phyloP scores from a whole-genome alignment of 2,113 vertebrate genomes.

The Prinia subflava region DNA sequence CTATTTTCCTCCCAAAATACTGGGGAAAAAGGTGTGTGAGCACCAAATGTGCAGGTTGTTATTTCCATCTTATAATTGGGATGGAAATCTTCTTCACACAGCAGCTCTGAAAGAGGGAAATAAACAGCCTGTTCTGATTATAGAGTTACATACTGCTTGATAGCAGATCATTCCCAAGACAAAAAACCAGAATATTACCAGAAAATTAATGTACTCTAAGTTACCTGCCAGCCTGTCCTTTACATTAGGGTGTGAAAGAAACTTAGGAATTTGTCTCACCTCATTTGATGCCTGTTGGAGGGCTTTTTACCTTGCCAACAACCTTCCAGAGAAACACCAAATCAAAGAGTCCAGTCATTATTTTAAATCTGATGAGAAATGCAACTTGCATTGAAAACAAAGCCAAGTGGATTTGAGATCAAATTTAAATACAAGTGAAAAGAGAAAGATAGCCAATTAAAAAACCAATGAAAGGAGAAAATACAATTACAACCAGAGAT shows the following conservation, averaged over 20 bases:
- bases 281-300: neutral
- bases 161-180: slow-evolving; percentile 1
- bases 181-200: neutral
- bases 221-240: neutral
- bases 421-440: neutral
- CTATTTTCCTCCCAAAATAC: slow-evolving; percentile 35
- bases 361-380: neutral
- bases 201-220: neutral
- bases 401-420: neutral
- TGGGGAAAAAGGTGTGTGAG: neutral
- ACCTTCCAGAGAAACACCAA: neutral
- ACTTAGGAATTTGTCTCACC: neutral
- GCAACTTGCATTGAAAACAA: neutral
- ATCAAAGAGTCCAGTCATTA: neutral
- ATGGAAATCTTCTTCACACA: neutral
- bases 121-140: slow-evolving; percentile 1
- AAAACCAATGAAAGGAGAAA: neutral
- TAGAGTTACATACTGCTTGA: neutral
- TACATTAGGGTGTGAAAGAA: neutral
- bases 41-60: neutral
- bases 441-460: neutral
- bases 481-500: neutral
- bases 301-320: neutral
- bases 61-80: neutral
- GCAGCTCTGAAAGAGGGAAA: neutral